Evolutionary conservation across 2,888 invertebrate species (phyloP).

Genomic region (Mylabris sibirica): DNA sequence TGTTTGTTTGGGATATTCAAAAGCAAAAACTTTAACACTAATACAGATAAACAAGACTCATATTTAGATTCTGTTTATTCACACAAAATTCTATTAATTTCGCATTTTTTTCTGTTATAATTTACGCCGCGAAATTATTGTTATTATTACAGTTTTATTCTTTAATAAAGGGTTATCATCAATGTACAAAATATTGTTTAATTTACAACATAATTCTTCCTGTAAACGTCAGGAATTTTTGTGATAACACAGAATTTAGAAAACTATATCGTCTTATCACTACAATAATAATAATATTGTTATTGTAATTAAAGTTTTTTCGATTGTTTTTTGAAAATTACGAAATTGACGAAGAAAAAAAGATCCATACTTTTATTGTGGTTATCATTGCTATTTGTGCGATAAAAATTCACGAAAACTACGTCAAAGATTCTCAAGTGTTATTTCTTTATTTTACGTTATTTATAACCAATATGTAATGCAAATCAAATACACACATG

Average conservation of each 20-base stretch:
- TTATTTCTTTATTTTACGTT: neutral
- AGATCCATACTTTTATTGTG: neutral
- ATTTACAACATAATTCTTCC: neutral
- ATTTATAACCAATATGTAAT: neutral
- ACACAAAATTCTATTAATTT: too few species aligned
- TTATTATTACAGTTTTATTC: neutral
- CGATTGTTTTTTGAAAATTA: neutral
- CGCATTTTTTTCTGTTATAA: too few species aligned
- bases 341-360: neutral
- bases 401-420: neutral
- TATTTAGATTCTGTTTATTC: too few species aligned
- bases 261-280: neutral
- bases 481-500: neutral
- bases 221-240: conserved; percentile 5
- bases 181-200: neutral
- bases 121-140: conserved; percentile 1
- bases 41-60: too few species aligned
- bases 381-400: neutral
- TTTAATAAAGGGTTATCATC: neutral
- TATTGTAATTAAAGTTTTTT: neutral
- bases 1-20: neutral
- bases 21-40: too few species aligned
- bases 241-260: neutral
- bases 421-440: neutral
- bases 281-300: neutral